These are phyloP conservation scores for Noctua comes DNA, from an alignment of 2,888 invertebrate species.

Conservation along the genomic window DNA sequence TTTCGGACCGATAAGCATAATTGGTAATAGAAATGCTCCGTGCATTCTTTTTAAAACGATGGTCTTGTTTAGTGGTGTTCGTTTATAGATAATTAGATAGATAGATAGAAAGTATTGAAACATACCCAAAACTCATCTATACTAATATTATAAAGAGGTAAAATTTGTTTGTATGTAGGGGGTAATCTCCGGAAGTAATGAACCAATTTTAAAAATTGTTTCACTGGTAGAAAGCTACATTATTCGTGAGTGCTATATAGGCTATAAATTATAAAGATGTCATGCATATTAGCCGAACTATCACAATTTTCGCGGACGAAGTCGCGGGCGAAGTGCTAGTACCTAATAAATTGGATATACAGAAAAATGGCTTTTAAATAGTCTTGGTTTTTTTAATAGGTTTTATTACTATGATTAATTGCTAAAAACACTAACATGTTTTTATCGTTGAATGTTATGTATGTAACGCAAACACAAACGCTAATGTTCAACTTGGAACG, in stretches of 20 bases:
- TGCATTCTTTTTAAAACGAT: constrained; percentile 3
- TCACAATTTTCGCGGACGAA: no score
- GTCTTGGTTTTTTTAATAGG: not conserved
- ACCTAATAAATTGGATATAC: not conserved
- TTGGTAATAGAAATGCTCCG: constrained; percentile 17
- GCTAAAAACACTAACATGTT: not conserved
- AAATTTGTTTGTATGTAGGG: no score
- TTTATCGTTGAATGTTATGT: constrained; percentile 31
- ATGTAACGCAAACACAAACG: constrained; percentile 4
- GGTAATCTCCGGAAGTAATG: no score
- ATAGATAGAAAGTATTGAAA: not conserved
- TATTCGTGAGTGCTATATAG: no score
- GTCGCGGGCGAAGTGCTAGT: no score
- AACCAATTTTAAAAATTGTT: no score
- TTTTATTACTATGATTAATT: not conserved
- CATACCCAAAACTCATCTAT: no score
- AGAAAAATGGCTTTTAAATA: not conserved
- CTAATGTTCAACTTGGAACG: constrained; percentile 5
- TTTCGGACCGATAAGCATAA: constrained; percentile 39
- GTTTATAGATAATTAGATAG: not conserved
- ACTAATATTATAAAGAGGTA: no score
- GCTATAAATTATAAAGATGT: no score
- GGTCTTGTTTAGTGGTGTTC: not conserved
- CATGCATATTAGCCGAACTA: no score
- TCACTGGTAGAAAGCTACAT: no score